phyloP scores from a whole-genome alignment of 2,888 invertebrate species.

The Drosophila stalkeri region DNA sequence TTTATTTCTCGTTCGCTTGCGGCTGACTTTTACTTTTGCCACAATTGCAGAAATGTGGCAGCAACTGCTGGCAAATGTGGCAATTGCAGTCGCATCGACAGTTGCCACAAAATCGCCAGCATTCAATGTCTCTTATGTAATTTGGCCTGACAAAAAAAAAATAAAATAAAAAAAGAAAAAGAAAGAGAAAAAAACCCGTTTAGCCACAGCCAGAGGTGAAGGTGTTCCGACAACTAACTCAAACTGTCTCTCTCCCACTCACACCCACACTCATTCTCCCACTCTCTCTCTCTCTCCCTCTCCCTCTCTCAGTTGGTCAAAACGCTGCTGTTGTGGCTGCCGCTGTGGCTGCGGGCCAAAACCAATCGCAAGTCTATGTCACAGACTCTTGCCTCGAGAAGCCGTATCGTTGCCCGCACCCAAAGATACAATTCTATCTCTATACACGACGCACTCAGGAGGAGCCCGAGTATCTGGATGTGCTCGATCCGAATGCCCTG shows the following conservation, averaged over 20 bases:
- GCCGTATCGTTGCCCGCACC: slow-evolving; percentile 93
- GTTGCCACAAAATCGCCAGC: slow-evolving; percentile 64
- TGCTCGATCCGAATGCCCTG: slow-evolving; percentile 89
- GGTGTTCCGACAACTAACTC: not conserved
- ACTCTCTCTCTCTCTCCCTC: not conserved
- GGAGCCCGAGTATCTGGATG: slow-evolving; percentile 90
- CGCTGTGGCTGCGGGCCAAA: slow-evolving; percentile 81
- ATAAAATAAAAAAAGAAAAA: slow-evolving; percentile 45
- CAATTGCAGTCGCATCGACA: slow-evolving; percentile 67
- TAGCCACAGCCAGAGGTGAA: slow-evolving; percentile 23
- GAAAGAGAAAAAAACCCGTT: slow-evolving; percentile 65
- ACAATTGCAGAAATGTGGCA: slow-evolving; percentile 51
- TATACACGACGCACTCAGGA: slow-evolving; percentile 93
- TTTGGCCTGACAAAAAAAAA: slow-evolving; percentile 11
- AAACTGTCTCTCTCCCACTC: not conserved
- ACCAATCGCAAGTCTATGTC: slow-evolving; percentile 89
- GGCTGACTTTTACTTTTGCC: slow-evolving; percentile 70
- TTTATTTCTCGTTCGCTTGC: slow-evolving; percentile 31
- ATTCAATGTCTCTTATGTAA: slow-evolving; percentile 76
- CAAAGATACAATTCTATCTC: slow-evolving; percentile 92
- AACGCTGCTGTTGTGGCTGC: slow-evolving; percentile 69
- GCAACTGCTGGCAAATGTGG: slow-evolving; percentile 33
- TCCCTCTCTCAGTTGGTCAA: slow-evolving; percentile 66
- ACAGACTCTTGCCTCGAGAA: slow-evolving; percentile 93
- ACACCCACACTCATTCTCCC: not conserved